Evolutionary conservation across 2,797 vertebrate genomes (phyloP).

Genomic region (Trichosurus vulpecula): DNA sequence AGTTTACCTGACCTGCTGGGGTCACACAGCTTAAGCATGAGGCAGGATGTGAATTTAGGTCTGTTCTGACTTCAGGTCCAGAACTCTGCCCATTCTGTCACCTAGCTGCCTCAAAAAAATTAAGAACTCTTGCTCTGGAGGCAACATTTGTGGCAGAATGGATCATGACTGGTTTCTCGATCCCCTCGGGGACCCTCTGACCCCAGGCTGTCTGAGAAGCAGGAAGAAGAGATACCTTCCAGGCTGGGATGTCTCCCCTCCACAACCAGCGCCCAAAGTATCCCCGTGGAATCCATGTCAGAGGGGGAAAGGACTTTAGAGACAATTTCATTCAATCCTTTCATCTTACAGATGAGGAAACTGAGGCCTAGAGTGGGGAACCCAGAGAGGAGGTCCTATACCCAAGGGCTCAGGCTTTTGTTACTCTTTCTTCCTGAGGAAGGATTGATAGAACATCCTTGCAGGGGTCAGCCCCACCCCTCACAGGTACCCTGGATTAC

Average conservation of each 20-base stretch:
- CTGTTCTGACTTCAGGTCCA: neutral
- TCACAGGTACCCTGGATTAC: neutral
- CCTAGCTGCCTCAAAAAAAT: neutral
- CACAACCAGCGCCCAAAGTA: accelerated
- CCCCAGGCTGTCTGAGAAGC: neutral
- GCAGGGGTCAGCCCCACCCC: neutral
- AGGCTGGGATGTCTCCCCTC: neutral
- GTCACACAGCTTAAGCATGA: neutral
- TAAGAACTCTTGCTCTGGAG: neutral
- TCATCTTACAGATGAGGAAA: neutral
- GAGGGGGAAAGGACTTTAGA: neutral
- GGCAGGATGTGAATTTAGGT: neutral
- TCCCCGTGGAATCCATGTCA: neutral
- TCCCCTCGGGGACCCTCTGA: neutral
- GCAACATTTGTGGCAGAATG: neutral
- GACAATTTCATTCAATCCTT: neutral
- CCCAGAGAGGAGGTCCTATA: neutral
- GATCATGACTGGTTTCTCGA: neutral
- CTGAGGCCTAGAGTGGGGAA: neutral
- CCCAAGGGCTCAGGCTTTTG: neutral
- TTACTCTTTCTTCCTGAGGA: neutral
- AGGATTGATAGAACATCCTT: neutral
- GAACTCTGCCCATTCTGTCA: neutral
- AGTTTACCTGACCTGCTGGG: neutral
- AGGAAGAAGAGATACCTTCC: neutral